A percentile compares a stretch with the other conserved stretches of the same genome.
phyloP scores from a whole-genome alignment of 2,113 vertebrate genomes.

The Otocyon megalotis region DNA sequence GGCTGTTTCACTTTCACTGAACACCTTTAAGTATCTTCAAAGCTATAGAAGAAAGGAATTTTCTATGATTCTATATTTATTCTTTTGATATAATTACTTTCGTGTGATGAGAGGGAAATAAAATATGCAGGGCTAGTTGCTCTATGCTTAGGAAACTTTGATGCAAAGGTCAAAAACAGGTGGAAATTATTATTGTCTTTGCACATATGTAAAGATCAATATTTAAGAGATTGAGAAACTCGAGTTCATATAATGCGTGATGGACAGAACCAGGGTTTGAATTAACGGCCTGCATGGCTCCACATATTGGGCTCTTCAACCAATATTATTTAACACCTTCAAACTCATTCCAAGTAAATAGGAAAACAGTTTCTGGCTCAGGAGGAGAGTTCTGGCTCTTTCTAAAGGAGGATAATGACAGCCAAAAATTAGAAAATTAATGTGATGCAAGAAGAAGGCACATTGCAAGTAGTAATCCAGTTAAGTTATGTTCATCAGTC shows the following conservation, averaged over 20 bases:
- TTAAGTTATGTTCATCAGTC: neutral
- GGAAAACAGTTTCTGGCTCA: neutral
- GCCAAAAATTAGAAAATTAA: neutral
- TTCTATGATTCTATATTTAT: accelerated
- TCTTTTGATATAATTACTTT: neutral
- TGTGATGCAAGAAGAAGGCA: neutral
- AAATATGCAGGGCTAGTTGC: neutral
- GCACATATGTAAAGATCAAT: neutral
- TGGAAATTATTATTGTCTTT: neutral
- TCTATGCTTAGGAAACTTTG: neutral
- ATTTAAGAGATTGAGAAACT: neutral
- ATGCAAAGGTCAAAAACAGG: neutral
- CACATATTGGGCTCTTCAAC: neutral
- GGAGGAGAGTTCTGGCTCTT: neutral
- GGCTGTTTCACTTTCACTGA: neutral
- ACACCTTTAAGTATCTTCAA: neutral
- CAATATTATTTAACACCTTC: neutral
- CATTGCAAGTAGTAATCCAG: neutral
- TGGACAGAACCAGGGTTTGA: neutral
- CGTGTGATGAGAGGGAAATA: neutral
- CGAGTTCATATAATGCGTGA: neutral
- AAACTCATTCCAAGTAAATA: neutral
- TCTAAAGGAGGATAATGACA: neutral
- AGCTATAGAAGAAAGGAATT: neutral
- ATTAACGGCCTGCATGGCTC: neutral